Conservation (phyloP, 92 coral and sea anemone species). For the Parazoanthus atlanticus region DNA sequence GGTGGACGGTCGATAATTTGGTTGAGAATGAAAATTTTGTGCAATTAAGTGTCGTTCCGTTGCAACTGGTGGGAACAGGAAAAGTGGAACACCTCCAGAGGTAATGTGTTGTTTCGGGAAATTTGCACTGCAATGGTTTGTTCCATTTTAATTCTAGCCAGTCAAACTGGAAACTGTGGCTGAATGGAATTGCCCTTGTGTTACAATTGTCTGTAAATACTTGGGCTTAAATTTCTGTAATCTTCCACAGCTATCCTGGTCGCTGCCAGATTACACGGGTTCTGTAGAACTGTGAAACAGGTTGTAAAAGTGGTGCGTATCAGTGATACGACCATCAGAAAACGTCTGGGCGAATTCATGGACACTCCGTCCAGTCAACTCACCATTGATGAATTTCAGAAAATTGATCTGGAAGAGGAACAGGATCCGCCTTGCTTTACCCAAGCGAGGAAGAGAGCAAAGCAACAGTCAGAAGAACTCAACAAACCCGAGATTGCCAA, state of each 20-base stretch:
- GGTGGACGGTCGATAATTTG: too few species aligned
- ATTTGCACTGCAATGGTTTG: too few species aligned
- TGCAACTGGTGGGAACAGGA: too few species aligned
- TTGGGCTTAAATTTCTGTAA: neutral
- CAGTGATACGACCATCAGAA: conserved; percentile 94
- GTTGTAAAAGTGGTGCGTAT: conserved; percentile 93
- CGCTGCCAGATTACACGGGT: conserved; percentile 93
- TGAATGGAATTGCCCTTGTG: neutral
- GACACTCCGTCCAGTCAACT: conserved; percentile 97
- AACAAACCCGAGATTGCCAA: conserved; percentile 83
- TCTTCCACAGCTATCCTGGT: conserved; percentile 75
- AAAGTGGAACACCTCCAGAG: too few species aligned
- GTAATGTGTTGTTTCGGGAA: too few species aligned
- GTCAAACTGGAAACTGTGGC: too few species aligned
- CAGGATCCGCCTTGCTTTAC: conserved; percentile 98
- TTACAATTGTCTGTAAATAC: neutral
- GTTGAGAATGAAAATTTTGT: too few species aligned
- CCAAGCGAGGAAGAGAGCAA: conserved; percentile 79
- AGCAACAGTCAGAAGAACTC: conserved; percentile 88
- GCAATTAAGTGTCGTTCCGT: too few species aligned
- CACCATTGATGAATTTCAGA: conserved; percentile 95
- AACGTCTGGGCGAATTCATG: conserved; percentile 88
- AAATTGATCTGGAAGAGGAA: conserved; percentile 93
- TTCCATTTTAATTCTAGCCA: too few species aligned
- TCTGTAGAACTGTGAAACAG: conserved; percentile 85